Evolutionary conservation across 2,888 invertebrate species (phyloP).

Genomic region (Pristionchus exspectatus): DNA sequence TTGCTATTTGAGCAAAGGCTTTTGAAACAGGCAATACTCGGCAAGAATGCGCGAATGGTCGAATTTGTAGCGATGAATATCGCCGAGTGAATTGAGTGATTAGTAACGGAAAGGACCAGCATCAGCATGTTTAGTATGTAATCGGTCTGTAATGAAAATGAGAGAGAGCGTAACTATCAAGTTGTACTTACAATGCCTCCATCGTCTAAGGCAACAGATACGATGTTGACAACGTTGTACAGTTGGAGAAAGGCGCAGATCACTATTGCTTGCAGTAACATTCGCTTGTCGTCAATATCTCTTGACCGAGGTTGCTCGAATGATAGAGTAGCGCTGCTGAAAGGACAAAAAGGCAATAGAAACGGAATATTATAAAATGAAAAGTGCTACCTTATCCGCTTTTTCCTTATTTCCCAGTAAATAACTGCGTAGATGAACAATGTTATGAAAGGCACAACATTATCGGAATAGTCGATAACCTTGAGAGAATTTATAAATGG

Average conservation of each 20-base stretch:
- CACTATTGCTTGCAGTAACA: neutral
- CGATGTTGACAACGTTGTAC: neutral
- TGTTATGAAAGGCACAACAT: neutral
- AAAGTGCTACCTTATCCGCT: neutral
- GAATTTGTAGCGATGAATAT: constrained; percentile 1
- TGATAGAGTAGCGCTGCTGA: neutral
- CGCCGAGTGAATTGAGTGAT: neutral
- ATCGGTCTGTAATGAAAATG: neutral
- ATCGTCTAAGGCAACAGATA: neutral
- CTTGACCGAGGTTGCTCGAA: neutral
- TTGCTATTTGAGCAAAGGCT: neutral
- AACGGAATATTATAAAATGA: neutral
- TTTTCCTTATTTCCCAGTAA: neutral
- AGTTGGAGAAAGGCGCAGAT: constrained; percentile 2
- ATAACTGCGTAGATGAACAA: neutral
- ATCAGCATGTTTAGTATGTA: neutral
- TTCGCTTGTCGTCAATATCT: neutral
- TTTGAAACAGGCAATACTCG: neutral
- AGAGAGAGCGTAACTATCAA: no score
- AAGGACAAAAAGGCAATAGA: neutral
- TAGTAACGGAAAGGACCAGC: neutral
- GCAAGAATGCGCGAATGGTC: neutral
- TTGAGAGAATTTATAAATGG: no score
- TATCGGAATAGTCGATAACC: neutral
- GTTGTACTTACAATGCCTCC: no score